Percentiles rank a stretch among this genome's conserved stretches.
Evolutionary conservation across 2,888 invertebrate genomes (phyloP).

Genomic region (Brenthis ino): DNA sequence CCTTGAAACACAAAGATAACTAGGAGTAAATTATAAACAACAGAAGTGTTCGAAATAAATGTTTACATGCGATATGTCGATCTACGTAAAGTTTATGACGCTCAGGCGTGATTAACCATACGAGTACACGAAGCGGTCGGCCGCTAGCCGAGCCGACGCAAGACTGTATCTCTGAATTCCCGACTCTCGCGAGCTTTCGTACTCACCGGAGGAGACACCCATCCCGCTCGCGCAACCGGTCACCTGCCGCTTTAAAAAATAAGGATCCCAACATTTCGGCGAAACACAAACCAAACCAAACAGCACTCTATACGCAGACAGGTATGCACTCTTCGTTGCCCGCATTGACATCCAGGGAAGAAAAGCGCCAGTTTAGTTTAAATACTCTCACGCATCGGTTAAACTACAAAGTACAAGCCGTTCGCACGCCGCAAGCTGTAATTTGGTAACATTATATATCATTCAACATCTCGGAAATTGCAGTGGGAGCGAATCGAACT

Average conservation of each 20-base stretch:
- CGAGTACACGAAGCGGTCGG: constrained; percentile 56
- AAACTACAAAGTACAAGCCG: constrained; percentile 41
- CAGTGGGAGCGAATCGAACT: constrained; percentile 49
- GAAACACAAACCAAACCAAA: constrained; percentile 72
- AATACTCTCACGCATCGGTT: constrained; percentile 34
- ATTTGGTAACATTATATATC: constrained; percentile 66
- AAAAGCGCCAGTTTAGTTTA: constrained; percentile 37
- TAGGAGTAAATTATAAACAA: constrained; percentile 45
- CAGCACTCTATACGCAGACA: constrained; percentile 57
- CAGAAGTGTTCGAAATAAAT: constrained; percentile 36
- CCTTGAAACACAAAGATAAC: constrained; percentile 22
- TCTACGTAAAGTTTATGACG: constrained; percentile 74
- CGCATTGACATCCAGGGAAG: constrained; percentile 39
- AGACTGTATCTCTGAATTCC: constrained; percentile 60
- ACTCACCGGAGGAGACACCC: constrained; percentile 48
- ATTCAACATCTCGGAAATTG: constrained; percentile 62
- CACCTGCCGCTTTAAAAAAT: constrained; percentile 73
- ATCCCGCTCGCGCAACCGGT: constrained; percentile 70
- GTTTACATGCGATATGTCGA: constrained; percentile 36
- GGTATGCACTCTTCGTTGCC: constrained; percentile 52
- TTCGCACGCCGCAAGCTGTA: constrained; percentile 57
- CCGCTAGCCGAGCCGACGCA: constrained; percentile 65
- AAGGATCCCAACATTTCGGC: constrained; percentile 73
- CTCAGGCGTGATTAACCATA: constrained; percentile 43
- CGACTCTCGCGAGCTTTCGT: constrained; percentile 65